phyloP scores from a whole-genome alignment of 2,797 vertebrate genomes.

The Todus mexicanus region DNA sequence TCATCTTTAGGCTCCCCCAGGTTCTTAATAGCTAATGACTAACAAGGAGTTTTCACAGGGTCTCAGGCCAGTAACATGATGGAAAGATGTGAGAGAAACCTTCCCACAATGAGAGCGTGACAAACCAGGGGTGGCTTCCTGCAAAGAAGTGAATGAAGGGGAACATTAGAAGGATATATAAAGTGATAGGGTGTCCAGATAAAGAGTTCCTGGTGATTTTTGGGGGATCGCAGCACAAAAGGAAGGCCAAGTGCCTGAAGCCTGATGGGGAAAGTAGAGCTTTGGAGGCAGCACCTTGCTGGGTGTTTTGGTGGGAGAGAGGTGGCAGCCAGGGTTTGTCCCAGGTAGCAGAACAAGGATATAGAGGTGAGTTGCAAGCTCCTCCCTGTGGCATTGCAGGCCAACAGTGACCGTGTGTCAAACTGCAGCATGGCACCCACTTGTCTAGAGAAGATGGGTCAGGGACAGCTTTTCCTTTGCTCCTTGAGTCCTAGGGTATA shows the following conservation, averaged over 20 bases:
- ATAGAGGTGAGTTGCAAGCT: background rate
- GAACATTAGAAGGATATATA: background rate
- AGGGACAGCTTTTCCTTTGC: background rate
- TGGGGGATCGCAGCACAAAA: background rate
- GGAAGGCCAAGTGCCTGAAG: background rate
- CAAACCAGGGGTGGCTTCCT: background rate
- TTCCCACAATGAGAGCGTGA: background rate
- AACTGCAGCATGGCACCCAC: background rate
- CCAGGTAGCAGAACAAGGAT: background rate
- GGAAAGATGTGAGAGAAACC: background rate
- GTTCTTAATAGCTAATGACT: background rate
- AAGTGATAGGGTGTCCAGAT: background rate
- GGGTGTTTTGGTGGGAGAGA: background rate
- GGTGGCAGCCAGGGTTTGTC: background rate
- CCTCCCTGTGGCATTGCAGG: background rate
- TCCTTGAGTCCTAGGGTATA: background rate
- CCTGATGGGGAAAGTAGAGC: background rate
- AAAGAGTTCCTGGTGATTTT: background rate
- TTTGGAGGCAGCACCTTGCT: background rate
- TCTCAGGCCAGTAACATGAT: background rate
- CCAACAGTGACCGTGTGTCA: background rate
- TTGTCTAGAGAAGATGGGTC: background rate
- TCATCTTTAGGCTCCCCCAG: background rate
- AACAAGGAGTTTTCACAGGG: background rate
- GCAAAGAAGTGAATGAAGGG: background rate